phyloP scores from a whole-genome alignment of 2,888 invertebrate genomes.

The Euclidia mi region DNA sequence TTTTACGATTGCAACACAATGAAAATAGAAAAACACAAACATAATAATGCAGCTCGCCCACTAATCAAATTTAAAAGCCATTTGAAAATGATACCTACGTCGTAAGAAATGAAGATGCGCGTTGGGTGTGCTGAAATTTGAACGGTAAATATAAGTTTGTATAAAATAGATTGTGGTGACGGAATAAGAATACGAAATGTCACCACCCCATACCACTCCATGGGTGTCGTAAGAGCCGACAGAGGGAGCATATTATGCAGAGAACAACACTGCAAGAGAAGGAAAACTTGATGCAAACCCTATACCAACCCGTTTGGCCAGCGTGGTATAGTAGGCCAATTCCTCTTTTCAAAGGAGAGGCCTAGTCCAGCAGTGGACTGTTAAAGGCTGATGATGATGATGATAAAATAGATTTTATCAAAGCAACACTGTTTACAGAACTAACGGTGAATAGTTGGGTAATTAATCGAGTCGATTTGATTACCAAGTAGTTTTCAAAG shows the following conservation, averaged over 20 bases:
- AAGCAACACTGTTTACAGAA: constrained; percentile 59
- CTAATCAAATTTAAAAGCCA: constrained; percentile 4
- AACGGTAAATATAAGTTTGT: constrained; percentile 23
- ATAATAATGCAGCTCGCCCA: constrained; percentile 1
- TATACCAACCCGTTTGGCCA: too few relatives aligned
- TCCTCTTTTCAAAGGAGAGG: too few relatives aligned
- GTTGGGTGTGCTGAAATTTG: not conserved
- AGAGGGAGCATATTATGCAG: too few relatives aligned
- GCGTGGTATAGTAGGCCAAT: too few relatives aligned
- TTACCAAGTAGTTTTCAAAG: constrained; percentile 37
- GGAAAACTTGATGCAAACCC: too few relatives aligned
- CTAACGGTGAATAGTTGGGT: constrained; percentile 43
- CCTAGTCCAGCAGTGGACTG: too few relatives aligned
- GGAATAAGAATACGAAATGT: too few relatives aligned
- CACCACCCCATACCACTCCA: too few relatives aligned
- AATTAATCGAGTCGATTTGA: constrained; percentile 57
- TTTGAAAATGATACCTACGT: constrained; percentile 5
- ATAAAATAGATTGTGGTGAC: constrained; percentile 47
- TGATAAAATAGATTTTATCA: constrained; percentile 61
- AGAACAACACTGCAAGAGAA: too few relatives aligned
- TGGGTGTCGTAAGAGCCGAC: too few relatives aligned
- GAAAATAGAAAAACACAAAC: constrained; percentile 28
- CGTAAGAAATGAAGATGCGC: not conserved
- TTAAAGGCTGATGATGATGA: too few relatives aligned
- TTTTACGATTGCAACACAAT: constrained; percentile 54